Evolutionary conservation across 2,113 vertebrate species (phyloP).

Genomic region (Phainopepla nitens): DNA sequence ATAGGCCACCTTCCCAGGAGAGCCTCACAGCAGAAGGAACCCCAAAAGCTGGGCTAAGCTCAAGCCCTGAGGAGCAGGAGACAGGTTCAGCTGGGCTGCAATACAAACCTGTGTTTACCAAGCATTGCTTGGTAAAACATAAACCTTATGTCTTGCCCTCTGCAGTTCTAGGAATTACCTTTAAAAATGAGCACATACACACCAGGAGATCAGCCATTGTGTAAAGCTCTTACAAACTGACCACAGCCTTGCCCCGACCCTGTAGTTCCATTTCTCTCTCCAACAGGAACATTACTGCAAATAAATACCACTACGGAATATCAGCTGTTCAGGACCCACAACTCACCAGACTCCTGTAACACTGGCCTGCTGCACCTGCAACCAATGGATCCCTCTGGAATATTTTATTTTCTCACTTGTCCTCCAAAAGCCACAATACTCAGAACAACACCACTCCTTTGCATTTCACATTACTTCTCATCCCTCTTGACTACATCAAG

Average conservation of each 20-base stretch:
- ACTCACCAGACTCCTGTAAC: neutral
- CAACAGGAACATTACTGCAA: neutral
- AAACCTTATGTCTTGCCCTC: neutral
- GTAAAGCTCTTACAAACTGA: neutral
- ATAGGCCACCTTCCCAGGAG: neutral
- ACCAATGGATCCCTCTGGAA: neutral
- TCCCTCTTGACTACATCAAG: fast-evolving
- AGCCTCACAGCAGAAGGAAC: neutral
- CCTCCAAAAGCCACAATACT: neutral
- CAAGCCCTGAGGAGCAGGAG: neutral
- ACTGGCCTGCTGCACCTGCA: neutral
- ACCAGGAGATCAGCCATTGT: neutral
- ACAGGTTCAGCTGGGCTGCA: neutral
- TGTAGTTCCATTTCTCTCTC: neutral
- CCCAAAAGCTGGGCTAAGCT: neutral
- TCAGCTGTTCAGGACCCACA: neutral
- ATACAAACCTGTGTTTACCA: neutral
- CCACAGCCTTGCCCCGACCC: neutral
- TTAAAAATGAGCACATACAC: neutral
- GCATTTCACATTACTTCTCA: fast-evolving
- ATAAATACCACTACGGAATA: neutral
- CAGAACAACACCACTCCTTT: neutral
- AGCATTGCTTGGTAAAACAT: neutral
- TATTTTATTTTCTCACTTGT: neutral
- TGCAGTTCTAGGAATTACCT: neutral